phyloP scores from a whole-genome alignment of 2,888 invertebrate genomes.

The Leucophenga maculata region DNA sequence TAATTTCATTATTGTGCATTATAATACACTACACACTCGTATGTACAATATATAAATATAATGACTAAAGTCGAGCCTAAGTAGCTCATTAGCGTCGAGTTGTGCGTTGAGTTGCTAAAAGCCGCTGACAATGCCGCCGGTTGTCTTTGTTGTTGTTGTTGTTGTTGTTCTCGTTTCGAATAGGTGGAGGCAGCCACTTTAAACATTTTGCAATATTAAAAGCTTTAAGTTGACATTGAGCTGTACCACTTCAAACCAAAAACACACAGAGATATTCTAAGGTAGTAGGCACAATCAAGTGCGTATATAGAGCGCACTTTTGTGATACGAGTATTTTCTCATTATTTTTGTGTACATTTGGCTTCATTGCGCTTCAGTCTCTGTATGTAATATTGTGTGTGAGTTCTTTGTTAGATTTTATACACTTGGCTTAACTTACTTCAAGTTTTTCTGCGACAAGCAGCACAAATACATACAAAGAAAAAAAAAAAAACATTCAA shows the following conservation, averaged over 20 bases:
- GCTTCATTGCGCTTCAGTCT: slow-evolving; percentile 28
- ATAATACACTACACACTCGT: too few species aligned
- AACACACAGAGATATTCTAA: too few species aligned
- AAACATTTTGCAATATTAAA: slow-evolving; percentile 22
- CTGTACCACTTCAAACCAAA: slow-evolving; percentile 7
- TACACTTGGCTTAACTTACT: slow-evolving; percentile 59
- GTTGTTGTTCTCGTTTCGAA: not conserved
- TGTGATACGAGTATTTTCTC: slow-evolving; percentile 20
- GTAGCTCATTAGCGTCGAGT: slow-evolving; percentile 56
- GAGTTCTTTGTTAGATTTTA: slow-evolving; percentile 62
- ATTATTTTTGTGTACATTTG: slow-evolving; percentile 42
- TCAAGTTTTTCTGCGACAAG: slow-evolving; percentile 38
- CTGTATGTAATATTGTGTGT: slow-evolving; percentile 30
- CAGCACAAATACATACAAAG: not conserved
- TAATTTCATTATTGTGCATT: slow-evolving; percentile 51
- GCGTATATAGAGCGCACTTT: not conserved
- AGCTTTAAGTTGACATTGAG: slow-evolving; percentile 61
- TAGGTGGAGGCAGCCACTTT: not conserved
- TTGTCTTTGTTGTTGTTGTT: not conserved
- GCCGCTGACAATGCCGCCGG: slow-evolving; percentile 40
- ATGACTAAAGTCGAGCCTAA: slow-evolving; percentile 59
- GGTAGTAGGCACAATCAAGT: not conserved
- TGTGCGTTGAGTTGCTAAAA: slow-evolving; percentile 43
- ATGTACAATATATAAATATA: slow-evolving; percentile 46
- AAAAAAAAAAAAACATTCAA: not conserved